phyloP scores from a whole-genome alignment of 2,797 vertebrate genomes.

The Trichosurus vulpecula region DNA sequence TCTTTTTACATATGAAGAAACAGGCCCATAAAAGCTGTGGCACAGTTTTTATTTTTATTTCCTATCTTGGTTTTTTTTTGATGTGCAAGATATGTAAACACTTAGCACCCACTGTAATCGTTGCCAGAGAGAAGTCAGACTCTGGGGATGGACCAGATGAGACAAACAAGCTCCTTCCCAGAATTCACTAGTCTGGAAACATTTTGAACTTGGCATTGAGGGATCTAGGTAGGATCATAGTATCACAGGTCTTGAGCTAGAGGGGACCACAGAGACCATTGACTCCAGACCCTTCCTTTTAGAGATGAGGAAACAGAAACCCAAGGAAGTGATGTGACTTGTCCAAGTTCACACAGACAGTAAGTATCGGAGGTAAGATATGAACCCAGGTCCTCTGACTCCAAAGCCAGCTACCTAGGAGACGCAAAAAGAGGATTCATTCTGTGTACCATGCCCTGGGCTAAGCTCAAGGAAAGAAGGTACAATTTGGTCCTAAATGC shows the following conservation, averaged over 20 bases:
- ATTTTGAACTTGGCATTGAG: background rate
- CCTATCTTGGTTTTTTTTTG: background rate
- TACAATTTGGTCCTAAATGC: background rate
- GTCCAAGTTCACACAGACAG: background rate
- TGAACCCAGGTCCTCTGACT: background rate
- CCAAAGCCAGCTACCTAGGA: background rate
- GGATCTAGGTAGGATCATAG: background rate
- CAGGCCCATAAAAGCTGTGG: background rate
- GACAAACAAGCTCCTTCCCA: background rate
- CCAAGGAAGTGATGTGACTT: background rate
- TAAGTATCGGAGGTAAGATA: background rate
- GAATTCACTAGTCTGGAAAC: background rate
- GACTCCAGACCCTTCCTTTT: background rate
- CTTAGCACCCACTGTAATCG: background rate
- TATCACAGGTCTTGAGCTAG: background rate
- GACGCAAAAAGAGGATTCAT: background rate
- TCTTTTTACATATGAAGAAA: background rate
- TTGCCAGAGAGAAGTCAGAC: background rate
- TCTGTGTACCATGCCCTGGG: background rate
- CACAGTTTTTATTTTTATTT: background rate
- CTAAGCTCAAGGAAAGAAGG: background rate
- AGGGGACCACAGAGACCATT: background rate
- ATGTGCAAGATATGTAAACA: background rate
- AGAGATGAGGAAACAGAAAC: background rate
- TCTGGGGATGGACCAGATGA: background rate